phyloP scores from a whole-genome alignment of 2,113 vertebrate genomes.

The Psilopogon haemacephalus region DNA sequence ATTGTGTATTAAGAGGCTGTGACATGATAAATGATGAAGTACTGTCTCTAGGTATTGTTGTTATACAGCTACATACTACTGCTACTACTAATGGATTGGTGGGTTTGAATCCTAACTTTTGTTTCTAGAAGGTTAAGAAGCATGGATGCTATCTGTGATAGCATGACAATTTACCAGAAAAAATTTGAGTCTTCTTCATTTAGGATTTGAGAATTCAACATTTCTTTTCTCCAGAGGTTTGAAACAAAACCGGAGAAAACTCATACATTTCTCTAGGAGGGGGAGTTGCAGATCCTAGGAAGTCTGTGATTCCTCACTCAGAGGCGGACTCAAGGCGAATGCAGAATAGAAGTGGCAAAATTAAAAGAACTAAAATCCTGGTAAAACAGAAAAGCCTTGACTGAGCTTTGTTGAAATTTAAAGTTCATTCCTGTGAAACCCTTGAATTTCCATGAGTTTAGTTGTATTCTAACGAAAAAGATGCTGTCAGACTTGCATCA shows the following conservation, averaged over 20 bases:
- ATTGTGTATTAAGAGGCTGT: background rate
- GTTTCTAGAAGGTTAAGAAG: background rate
- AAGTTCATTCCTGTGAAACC: background rate
- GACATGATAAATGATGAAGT: background rate
- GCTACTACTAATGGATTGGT: background rate
- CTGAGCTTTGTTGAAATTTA: background rate
- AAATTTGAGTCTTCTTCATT: background rate
- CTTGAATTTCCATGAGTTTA: background rate
- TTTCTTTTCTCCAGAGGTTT: background rate
- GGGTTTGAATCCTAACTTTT: background rate
- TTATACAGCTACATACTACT: background rate
- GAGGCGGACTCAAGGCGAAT: background rate
- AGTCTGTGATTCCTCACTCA: background rate
- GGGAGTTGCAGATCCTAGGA: background rate
- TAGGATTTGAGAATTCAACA: background rate
- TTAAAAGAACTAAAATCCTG: background rate
- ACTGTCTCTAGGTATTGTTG: background rate
- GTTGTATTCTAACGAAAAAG: background rate
- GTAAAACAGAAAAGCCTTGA: background rate
- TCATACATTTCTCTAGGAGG: background rate
- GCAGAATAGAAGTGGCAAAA: background rate
- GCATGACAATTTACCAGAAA: background rate
- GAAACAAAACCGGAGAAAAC: background rate
- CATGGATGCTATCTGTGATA: background rate
- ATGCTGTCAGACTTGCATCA: background rate